phyloP scores from a whole-genome alignment of 92 coral and sea anemone genomes.

The Hydrozoanthus gracilis region DNA sequence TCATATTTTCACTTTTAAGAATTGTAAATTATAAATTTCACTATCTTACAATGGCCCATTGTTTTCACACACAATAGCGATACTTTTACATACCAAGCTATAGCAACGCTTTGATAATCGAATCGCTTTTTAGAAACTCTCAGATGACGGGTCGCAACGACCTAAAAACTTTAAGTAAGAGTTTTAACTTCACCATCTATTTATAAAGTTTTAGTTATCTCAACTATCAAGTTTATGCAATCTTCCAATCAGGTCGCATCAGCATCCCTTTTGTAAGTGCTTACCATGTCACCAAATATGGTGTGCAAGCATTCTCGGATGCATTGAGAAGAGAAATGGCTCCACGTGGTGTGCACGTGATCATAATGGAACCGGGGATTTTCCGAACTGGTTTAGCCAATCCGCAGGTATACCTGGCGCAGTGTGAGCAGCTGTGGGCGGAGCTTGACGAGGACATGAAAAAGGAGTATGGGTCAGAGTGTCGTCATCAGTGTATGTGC shows the following conservation, averaged over 20 bases:
- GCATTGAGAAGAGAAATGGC: conserved; percentile 55
- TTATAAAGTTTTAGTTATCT: too few species aligned
- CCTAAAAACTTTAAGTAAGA: too few species aligned
- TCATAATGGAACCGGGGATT: conserved; percentile 49
- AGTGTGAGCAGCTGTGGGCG: conserved; percentile 45
- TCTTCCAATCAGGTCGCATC: not conserved
- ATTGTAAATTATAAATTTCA: too few species aligned
- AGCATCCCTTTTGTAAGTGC: conserved; percentile 14
- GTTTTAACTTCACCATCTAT: too few species aligned
- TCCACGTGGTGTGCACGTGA: conserved; percentile 44
- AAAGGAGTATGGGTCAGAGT: conserved; percentile 57
- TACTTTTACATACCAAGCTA: too few species aligned
- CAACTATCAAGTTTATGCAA: not conserved
- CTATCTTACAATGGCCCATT: not conserved
- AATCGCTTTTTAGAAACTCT: too few species aligned
- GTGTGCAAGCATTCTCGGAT: conserved; percentile 59
- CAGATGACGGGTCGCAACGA: too few species aligned
- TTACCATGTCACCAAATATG: conserved; percentile 55
- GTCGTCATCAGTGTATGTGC: conserved; percentile 39
- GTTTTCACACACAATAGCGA: too few species aligned
- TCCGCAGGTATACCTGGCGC: not conserved
- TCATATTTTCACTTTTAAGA: too few species aligned
- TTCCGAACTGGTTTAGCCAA: conserved; percentile 47
- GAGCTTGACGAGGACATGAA: conserved; percentile 42
- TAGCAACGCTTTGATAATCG: too few species aligned